A percentile compares a stretch with the other conserved stretches of the same genome.
phyloP scores from a whole-genome alignment of 2,888 invertebrate genomes.

The Conomelus anceps region DNA sequence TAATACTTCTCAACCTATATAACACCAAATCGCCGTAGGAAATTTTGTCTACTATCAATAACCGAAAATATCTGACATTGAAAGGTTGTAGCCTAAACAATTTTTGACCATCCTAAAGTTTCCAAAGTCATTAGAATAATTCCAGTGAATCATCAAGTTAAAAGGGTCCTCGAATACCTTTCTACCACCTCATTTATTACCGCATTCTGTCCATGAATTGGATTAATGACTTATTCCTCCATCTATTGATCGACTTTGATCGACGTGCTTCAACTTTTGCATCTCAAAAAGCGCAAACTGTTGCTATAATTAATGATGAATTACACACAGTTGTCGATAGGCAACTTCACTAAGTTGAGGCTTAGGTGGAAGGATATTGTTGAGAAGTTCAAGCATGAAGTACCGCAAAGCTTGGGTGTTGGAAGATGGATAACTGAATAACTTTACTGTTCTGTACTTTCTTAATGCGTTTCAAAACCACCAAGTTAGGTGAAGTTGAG shows the following conservation, averaged over 20 bases:
- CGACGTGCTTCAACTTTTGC: neutral
- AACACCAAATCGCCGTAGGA: too few species aligned
- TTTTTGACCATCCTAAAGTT: too few species aligned
- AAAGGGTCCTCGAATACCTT: neutral
- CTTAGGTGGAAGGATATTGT: neutral
- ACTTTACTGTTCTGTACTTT: neutral
- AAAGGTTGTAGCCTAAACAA: too few species aligned
- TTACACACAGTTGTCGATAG: neutral
- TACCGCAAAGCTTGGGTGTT: neutral
- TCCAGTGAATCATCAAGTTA: neutral
- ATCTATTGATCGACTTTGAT: neutral
- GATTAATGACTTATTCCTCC: neutral
- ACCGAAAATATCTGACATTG: too few species aligned
- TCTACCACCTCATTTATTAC: neutral
- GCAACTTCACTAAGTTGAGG: neutral
- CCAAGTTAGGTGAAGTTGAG: neutral
- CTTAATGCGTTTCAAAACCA: neutral
- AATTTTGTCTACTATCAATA: too few species aligned
- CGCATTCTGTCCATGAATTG: neutral
- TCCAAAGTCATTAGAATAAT: too few species aligned
- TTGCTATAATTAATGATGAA: neutral
- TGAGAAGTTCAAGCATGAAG: neutral
- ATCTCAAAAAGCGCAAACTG: neutral
- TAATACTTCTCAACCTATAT: too few species aligned
- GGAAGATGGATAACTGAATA: neutral